These are phyloP conservation scores for Columba guinea DNA, from an alignment of 2,797 vertebrate species.

Conservation along the genomic window DNA sequence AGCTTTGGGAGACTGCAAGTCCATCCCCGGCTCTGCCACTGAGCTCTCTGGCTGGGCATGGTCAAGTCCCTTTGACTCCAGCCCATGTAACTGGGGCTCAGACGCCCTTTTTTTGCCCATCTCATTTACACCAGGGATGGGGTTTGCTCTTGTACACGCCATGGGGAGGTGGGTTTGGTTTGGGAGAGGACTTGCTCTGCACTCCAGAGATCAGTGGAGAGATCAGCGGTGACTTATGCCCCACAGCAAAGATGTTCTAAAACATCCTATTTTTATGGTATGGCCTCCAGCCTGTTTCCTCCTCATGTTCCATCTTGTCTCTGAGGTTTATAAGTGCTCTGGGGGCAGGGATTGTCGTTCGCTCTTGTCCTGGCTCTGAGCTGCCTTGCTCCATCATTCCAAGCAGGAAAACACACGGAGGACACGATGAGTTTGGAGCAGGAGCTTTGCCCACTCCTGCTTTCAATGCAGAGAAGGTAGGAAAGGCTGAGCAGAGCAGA, in stretches of 20 bases:
- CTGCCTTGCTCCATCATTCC: neutral
- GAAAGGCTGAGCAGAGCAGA: neutral
- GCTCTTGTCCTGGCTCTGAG: neutral
- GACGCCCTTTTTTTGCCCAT: accelerated
- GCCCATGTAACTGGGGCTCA: neutral
- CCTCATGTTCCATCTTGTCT: slow-evolving; percentile 47
- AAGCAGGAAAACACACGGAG: neutral
- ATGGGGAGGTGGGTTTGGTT: neutral
- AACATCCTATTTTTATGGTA: slow-evolving; percentile 32
- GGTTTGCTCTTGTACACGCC: neutral
- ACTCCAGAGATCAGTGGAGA: neutral
- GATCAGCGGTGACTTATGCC: slow-evolving; percentile 26
- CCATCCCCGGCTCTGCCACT: neutral
- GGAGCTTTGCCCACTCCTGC: neutral
- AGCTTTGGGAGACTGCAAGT: neutral
- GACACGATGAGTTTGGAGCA: accelerated
- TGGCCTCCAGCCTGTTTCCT: slow-evolving; percentile 43
- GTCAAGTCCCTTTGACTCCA: neutral
- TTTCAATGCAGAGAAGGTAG: neutral
- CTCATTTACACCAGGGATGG: neutral
- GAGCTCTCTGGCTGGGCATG: neutral
- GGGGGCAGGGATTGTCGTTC: slow-evolving; percentile 4
- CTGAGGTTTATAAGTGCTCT: neutral
- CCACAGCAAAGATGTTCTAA: neutral
- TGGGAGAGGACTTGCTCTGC: neutral